phyloP scores from a whole-genome alignment of 1,140 invertebrate species.

The Eufriesea mexicana region DNA sequence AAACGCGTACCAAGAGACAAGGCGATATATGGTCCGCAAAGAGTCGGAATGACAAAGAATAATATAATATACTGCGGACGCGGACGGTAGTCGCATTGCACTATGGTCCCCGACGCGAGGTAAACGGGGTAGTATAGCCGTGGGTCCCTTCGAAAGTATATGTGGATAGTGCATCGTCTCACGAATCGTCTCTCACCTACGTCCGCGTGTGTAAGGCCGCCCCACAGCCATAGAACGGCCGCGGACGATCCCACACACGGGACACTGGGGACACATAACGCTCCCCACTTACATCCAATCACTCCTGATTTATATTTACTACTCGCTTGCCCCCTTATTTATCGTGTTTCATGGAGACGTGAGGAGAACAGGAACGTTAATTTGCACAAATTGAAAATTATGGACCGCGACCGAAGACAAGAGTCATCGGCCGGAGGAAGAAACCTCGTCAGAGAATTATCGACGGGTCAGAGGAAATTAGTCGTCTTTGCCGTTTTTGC shows the following conservation, averaged over 20 bases:
- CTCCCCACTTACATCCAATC: constrained; percentile 83
- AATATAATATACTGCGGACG: constrained; percentile 19
- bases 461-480: constrained; percentile 10
- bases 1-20: neutral
- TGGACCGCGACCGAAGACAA: constrained; percentile 61
- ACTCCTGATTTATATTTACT: constrained; percentile 84
- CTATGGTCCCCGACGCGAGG: constrained; percentile 10
- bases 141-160: constrained; percentile 46
- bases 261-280: constrained; percentile 83
- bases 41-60: constrained; percentile 15
- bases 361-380: constrained; percentile 80
- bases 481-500: neutral
- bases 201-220: constrained; percentile 6
- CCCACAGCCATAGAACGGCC: constrained; percentile 59
- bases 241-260: constrained; percentile 79
- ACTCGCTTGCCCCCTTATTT: constrained; percentile 82
- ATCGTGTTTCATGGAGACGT: constrained; percentile 78
- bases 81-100: neutral
- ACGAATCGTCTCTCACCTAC: constrained; percentile 51
- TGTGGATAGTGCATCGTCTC: constrained; percentile 52
- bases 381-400: constrained; percentile 83
- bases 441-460: constrained; percentile 15
- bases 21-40: constrained; percentile 10
- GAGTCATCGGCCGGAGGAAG: constrained; percentile 35
- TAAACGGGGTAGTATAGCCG: constrained; percentile 43